Conservation (phyloP, 2,888 invertebrate genomes). For the Archips xylosteana region DNA sequence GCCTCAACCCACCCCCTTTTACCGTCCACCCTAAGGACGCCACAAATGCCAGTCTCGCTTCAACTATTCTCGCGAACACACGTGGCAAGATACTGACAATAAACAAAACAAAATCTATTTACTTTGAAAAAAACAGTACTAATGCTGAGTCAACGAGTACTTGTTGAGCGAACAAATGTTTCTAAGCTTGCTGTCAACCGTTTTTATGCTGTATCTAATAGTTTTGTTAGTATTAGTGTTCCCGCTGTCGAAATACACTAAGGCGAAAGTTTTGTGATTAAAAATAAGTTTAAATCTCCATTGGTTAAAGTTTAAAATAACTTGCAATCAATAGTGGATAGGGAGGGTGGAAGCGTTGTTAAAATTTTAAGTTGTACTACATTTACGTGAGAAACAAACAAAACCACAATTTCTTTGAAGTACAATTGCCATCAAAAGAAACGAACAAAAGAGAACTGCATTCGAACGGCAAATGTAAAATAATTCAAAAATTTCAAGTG, state of each 20-base stretch:
- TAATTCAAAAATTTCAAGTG: no score
- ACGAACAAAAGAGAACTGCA: no score
- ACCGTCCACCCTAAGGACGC: slow-evolving; percentile 43
- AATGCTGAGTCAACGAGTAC: not conserved
- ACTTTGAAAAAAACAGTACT: not conserved
- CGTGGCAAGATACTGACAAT: slow-evolving; percentile 44
- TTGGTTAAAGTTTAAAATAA: slow-evolving; percentile 32
- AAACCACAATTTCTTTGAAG: not conserved
- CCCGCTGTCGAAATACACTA: slow-evolving; percentile 74
- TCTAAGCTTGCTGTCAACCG: slow-evolving; percentile 63
- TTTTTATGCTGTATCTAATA: slow-evolving; percentile 74
- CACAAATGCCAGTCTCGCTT: slow-evolving; percentile 56
- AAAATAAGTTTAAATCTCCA: not conserved
- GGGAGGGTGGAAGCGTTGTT: not conserved
- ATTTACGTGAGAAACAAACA: not conserved
- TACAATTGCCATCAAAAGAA: no score
- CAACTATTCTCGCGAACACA: slow-evolving; percentile 50
- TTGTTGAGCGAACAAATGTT: slow-evolving; percentile 52
- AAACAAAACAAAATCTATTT: not conserved
- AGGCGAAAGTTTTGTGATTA: slow-evolving; percentile 39
- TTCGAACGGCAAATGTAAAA: no score
- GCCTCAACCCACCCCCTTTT: slow-evolving; percentile 42
- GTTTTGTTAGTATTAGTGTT: slow-evolving; percentile 72
- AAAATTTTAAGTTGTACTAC: not conserved
- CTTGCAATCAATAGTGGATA: slow-evolving; percentile 27